Evolutionary conservation across 2,888 invertebrate genomes (phyloP).

Genomic region (Adelphocoris suturalis): DNA sequence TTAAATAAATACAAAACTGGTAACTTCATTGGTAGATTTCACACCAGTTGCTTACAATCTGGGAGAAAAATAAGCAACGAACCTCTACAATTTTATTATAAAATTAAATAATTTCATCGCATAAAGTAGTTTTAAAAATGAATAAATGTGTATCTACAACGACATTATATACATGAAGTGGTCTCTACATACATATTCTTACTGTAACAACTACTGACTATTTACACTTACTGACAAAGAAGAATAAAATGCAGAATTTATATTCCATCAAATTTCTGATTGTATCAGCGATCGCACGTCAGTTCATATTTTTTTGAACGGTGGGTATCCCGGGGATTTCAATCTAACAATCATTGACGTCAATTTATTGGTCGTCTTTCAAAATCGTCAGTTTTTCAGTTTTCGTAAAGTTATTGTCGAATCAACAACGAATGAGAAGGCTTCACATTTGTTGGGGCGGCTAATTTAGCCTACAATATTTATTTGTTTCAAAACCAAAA

Average conservation of each 20-base stretch:
- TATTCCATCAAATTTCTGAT: not conserved
- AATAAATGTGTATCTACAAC: not conserved
- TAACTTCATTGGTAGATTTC: too few relatives aligned
- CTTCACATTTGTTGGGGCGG: not conserved
- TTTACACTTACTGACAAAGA: not conserved
- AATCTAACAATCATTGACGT: too few relatives aligned
- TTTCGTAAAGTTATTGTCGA: too few relatives aligned
- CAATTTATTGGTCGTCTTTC: too few relatives aligned
- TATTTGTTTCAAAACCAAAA: conserved; percentile 17
- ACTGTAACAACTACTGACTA: conserved; percentile 1
- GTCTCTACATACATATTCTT: not conserved
- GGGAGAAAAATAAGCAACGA: not conserved
- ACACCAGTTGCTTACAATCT: not conserved
- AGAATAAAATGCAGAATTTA: not conserved
- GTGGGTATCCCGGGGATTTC: not conserved
- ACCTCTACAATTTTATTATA: not conserved
- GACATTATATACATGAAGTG: conserved; percentile 1
- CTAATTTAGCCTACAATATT: conserved; percentile 24
- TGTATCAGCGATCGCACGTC: not conserved
- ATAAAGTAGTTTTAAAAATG: not conserved
- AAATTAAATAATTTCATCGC: not conserved
- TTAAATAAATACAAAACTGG: too few relatives aligned
- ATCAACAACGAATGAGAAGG: too few relatives aligned
- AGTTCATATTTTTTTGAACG: too few relatives aligned
- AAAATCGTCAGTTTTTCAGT: too few relatives aligned